Evolutionary conservation across 1,140 invertebrate genomes (phyloP), one percentile per base, ranked within the genome.

Genomic region (Zaprionus capensis): DNA sequence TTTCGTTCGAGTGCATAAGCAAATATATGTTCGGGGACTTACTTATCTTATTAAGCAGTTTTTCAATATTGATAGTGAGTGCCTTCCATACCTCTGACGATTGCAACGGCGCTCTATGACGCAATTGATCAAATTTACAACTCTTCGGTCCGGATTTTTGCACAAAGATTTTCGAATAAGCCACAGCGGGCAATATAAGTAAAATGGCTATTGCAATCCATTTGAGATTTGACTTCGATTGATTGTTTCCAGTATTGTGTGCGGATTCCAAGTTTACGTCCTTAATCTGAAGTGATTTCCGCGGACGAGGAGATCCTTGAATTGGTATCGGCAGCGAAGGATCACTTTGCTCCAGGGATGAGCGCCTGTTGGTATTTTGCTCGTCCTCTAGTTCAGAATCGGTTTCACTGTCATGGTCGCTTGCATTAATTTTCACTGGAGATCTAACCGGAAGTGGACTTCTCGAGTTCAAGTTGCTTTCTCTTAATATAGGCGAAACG

Each of bases 21-120:
- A 92, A 55, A 56, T 78, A 91, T 0, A 92, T 73, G 61, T 72
- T 82, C 6, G 91, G 86, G 0, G 51, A 70, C 6, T 55, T 36
- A 0, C 12, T 58, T 11, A 26, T 34, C 22, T 86, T 81, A 64
- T 92, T 92, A 1, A 92, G 53, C 15, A 91, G 38, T 41, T 75
- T 57, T 61, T 92, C 83, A 46, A 91, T 77, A 1, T 79, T 90
- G 2, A 51, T 75, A 5, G 55, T 56, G 6, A 92, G 57, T n/a
- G 72, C 71, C 0, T 14, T 41, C 91, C 91, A 92, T 4, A 91
- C 68, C 1, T 65, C 46, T 0, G 38, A 5, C 2, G 71, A 49
- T 38, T 91, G 86, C 9, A 51, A 3, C 1, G 86, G 86, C 6
- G 14, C 1, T 1, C 1, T 61, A 6, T 53, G 1, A 1, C 67